phyloP scores from a whole-genome alignment of 2,113 vertebrate species.

The Phaethon lepturus region DNA sequence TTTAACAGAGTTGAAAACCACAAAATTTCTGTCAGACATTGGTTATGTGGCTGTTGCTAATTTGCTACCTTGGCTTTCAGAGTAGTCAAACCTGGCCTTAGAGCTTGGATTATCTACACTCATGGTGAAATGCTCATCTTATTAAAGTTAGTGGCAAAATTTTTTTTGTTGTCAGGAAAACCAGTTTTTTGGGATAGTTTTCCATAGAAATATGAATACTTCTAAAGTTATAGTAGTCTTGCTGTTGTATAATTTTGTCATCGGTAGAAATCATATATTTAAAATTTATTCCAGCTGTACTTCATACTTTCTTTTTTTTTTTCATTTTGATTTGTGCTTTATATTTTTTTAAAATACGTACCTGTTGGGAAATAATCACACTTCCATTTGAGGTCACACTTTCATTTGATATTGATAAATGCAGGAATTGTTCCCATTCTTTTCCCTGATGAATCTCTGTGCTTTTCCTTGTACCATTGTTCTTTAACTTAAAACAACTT shows the following conservation, averaged over 20 bases:
- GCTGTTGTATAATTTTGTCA: background rate
- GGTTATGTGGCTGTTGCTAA: background rate
- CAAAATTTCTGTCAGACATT: background rate
- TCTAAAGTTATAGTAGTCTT: background rate
- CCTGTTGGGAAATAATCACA: background rate
- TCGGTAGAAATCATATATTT: background rate
- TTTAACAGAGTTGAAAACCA: background rate
- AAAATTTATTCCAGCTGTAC: background rate
- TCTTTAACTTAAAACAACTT: background rate
- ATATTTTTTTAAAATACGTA: background rate
- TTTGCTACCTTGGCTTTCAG: background rate
- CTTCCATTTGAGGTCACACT: background rate
- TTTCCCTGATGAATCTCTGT: background rate
- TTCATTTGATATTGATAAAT: background rate
- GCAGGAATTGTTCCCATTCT: background rate
- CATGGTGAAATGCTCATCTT: background rate
- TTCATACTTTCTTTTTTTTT: background rate
- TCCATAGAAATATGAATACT: fast-evolving
- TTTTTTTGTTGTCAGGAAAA: background rate
- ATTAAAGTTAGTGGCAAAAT: background rate
- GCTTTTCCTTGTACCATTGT: background rate
- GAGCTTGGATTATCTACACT: background rate
- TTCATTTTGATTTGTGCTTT: background rate
- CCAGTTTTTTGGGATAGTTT: background rate
- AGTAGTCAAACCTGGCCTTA: background rate